These are phyloP conservation scores for Argopecten irradians DNA, from an alignment of 1,140 invertebrate genomes.

Conservation along the genomic window DNA sequence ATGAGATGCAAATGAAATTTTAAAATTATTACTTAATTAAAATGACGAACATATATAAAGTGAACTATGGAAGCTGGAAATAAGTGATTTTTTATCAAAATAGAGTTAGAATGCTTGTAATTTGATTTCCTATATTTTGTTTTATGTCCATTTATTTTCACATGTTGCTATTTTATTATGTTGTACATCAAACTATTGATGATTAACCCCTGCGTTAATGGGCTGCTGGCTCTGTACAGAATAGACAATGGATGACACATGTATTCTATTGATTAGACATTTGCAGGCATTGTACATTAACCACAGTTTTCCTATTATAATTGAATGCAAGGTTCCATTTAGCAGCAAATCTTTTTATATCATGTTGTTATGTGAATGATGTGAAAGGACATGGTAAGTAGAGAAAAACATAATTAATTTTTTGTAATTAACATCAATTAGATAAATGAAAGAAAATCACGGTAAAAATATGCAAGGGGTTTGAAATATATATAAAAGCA, in stretches of 20 bases:
- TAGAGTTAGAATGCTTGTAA: not conserved
- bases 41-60: not conserved
- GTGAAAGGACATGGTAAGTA: not conserved
- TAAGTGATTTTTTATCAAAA: not conserved
- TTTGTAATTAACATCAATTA: not conserved
- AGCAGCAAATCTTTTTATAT: not conserved
- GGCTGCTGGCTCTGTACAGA: not conserved
- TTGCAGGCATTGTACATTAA: not conserved
- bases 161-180: not conserved
- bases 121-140: not conserved
- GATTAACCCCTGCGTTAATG: not conserved
- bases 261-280: not conserved
- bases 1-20: not conserved
- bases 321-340: not conserved
- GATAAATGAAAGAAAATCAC: not conserved
- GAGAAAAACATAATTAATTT: not conserved
- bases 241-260: not conserved
- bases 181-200: not conserved
- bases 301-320: constrained; percentile 1
- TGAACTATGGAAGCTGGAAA: not conserved
- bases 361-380: not conserved
- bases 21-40: not conserved
- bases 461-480: not conserved
- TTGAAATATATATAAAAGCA: not conserved
- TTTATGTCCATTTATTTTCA: not conserved